Evolutionary conservation across 2,113 vertebrate genomes (phyloP), one percentile per base, ranked within the genome.

Genomic region (Symphodus melops): DNA sequence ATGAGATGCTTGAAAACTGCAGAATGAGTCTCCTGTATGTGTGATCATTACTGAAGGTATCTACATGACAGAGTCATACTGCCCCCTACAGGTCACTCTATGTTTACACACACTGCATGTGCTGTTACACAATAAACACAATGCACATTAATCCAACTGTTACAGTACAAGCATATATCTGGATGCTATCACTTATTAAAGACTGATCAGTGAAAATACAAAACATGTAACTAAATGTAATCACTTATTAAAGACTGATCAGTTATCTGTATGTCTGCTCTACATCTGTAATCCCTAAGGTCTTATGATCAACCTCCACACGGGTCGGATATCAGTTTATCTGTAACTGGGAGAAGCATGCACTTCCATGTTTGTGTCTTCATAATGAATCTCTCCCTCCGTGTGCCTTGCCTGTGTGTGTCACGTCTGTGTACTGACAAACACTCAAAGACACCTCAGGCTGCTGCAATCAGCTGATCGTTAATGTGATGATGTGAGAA

Each of bases 401-500:
- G 5, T 44, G 12, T 11, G 42, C 56, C 20, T 33, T 33, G 28
- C 28, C 28, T 33, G 4, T 33, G 4, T 33, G 28, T 33, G 28
- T 33, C 28, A 33, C 2, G 5, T 33, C 21, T 12, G 5, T 39
- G 37, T 39, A 42, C 14, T 66, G 25, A n/a, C 17, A 20, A 5
- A 51, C 48, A 16, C 48, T 11, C 28, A 33, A n/a, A 28, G 28
- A 48, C 3, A 48, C 14, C 8, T 5, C 39, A 5, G 14, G 16
- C 28, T 33, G 16, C 28, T 33, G 28, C 28, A 48, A 48, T 48
- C 14, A 48, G 46, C 46, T 48, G 46, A 48, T 48, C 14, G 46
- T 16, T 51, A 61, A 95, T 93, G 93, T 93, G 92, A 89, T 89
- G 87, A 93, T 89, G 94, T 94, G 94, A 95, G 91, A 95, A 95